Conservation (phyloP, 2,113 vertebrate genomes). For the Gasterosteus nipponicus region DNA sequence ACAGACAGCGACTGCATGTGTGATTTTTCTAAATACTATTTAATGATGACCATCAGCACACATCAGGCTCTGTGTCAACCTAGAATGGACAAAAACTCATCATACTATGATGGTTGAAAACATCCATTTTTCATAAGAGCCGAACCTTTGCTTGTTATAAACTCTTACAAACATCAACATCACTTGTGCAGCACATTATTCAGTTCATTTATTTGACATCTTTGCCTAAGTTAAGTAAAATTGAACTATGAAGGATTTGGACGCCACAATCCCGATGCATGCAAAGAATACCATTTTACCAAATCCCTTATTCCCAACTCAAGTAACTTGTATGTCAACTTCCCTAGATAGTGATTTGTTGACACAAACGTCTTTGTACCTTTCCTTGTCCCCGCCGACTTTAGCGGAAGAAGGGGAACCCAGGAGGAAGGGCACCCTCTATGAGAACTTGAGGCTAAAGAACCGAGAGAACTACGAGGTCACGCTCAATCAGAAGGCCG, state of each 20-base stretch:
- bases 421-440: slow-evolving; percentile 75
- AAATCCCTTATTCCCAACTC: neutral
- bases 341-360: neutral
- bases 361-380: too few relatives aligned
- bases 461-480: slow-evolving; percentile 85
- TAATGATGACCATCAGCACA: neutral
- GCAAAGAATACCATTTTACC: neutral
- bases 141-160: neutral
- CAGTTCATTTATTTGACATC: neutral
- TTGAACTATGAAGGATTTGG: neutral
- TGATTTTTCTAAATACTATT: neutral
- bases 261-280: neutral
- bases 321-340: neutral
- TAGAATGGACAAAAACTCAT: neutral
- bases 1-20: neutral
- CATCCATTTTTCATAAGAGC: neutral
- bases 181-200: too few relatives aligned
- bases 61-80: neutral
- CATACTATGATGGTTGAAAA: neutral
- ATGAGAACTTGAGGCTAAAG: slow-evolving; percentile 80
- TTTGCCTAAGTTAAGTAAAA: neutral
- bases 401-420: slow-evolving; percentile 76
- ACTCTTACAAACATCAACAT: too few relatives aligned
- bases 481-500: slow-evolving; percentile 79
- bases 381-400: neutral